Conservation (phyloP, 2,888 invertebrate genomes). For the Hylaea fasciaria region DNA sequence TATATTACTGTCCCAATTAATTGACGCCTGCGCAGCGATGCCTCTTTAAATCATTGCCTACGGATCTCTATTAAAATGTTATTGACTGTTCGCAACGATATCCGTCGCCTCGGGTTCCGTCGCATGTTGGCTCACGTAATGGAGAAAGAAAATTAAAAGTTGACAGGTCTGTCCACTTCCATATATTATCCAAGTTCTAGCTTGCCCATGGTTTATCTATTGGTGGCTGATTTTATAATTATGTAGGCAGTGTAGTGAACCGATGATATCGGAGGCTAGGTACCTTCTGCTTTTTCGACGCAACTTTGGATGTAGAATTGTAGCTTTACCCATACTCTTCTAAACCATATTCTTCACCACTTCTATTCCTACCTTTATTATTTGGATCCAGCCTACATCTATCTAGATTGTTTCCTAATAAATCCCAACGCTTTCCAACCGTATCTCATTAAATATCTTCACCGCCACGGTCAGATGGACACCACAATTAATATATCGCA, state of each 20-base stretch:
- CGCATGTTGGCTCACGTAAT: constrained; percentile 1
- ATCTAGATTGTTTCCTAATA: not conserved
- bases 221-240: no score
- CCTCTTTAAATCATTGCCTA: no score
- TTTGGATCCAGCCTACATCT: not conserved
- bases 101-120: constrained; percentile 3
- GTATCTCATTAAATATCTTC: constrained; percentile 4
- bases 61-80: not conserved
- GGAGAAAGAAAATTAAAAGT: constrained; percentile 5
- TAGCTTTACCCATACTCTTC: no score
- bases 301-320: no score
- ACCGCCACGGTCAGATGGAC: constrained; percentile 25
- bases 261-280: no score
- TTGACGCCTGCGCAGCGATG: no score
- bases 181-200: not conserved
- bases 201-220: no score
- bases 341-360: no score
- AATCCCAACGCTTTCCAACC: not conserved
- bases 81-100: constrained; percentile 14
- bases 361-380: no score
- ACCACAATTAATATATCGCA: constrained; percentile 35
- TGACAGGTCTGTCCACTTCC: not conserved
- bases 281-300: no score
- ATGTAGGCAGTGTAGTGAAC: no score
- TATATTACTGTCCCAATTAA: no score